Conservation (phyloP, 2,888 invertebrate genomes). For the Drosophila prolongata region DNA sequence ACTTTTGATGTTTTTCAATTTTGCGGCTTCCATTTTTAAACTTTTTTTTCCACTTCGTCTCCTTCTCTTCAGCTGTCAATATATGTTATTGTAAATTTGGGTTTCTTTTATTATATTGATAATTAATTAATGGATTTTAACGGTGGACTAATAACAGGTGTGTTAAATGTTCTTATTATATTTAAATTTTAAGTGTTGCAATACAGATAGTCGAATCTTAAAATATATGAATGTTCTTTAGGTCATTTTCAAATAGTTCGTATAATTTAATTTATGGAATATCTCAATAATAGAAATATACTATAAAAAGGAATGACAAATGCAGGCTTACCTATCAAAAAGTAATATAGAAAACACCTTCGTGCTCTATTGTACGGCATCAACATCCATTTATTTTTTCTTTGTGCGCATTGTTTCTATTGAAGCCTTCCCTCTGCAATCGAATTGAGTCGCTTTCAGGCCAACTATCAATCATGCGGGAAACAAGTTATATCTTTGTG, state of each 20-base stretch:
- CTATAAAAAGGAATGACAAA: not conserved
- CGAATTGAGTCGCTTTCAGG: slow-evolving; percentile 19
- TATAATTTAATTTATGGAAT: no score
- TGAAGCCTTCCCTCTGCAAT: slow-evolving; percentile 16
- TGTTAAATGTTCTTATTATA: no score
- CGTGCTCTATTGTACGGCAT: not conserved
- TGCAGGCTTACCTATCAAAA: not conserved
- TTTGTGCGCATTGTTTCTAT: slow-evolving; percentile 1
- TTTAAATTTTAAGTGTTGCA: no score
- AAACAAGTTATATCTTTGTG: slow-evolving; percentile 44
- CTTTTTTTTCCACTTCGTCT: not conserved
- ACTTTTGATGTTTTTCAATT: slow-evolving; percentile 76
- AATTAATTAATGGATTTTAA: no score
- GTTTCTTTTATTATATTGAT: no score
- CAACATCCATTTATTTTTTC: not conserved
- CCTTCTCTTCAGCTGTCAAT: not conserved
- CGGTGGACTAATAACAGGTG: no score
- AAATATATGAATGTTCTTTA: no score
- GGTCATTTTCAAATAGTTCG: no score
- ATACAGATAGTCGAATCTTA: no score
- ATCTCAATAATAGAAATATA: not conserved
- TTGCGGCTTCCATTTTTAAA: slow-evolving; percentile 56
- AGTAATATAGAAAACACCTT: not conserved
- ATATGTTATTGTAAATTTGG: no score
- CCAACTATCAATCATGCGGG: slow-evolving; percentile 42